Conservation (phyloP, 2,888 invertebrate genomes). For the Eustalomyia histrio region DNA sequence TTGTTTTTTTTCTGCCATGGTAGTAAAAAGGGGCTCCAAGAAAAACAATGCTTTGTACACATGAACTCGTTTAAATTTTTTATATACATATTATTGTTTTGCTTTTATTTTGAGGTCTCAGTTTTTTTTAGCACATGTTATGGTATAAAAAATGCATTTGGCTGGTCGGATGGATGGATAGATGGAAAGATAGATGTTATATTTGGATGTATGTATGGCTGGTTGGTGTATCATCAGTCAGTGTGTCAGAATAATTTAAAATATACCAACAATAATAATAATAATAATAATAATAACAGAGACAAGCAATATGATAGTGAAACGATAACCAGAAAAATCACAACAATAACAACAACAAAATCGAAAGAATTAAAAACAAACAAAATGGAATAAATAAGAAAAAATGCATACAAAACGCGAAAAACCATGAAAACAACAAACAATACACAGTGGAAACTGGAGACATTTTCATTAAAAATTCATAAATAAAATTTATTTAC, state of each 20-base stretch:
- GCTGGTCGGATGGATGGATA: not conserved
- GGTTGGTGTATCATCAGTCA: slow-evolving; percentile 29
- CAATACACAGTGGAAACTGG: not conserved
- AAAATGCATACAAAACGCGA: not conserved
- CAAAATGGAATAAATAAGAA: slow-evolving; percentile 1
- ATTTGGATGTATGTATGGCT: slow-evolving; percentile 5
- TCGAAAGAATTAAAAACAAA: not conserved
- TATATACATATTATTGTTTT: not conserved
- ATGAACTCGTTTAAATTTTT: not conserved
- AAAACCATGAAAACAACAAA: not conserved
- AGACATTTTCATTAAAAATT: too few species aligned
- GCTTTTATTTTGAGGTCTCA: not conserved
- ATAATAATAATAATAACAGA: slow-evolving; percentile 27
- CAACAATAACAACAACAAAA: slow-evolving; percentile 6
- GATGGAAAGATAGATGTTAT: not conserved
- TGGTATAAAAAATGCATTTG: not conserved
- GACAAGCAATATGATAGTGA: slow-evolving; percentile 12
- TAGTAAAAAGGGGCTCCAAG: not conserved
- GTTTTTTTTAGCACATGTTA: not conserved
- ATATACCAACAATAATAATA: slow-evolving; percentile 26
- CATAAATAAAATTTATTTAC: too few species aligned
- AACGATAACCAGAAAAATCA: slow-evolving; percentile 19
- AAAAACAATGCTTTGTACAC: not conserved
- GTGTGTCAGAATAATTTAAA: slow-evolving; percentile 33
- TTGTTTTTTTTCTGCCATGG: not conserved